Conservation (phyloP, 2,888 invertebrate genomes). For the Scaptomyza cyrtandrae region DNA sequence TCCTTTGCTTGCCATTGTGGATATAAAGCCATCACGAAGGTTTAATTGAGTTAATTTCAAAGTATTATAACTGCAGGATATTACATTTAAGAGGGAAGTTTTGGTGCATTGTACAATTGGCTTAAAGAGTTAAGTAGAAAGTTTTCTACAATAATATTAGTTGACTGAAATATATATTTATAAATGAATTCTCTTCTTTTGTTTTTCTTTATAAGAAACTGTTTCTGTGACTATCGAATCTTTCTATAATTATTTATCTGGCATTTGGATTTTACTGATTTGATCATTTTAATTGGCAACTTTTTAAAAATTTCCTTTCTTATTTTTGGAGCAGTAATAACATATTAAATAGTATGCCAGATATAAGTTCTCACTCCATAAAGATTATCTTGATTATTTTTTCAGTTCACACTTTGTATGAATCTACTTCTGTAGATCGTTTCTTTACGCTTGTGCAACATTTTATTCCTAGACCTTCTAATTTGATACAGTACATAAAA, state of each 20-base stretch:
- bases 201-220: no score
- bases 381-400: no score
- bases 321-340: no score
- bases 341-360: no score
- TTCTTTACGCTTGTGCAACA: background rate
- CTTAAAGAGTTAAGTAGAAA: background rate
- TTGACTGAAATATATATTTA: no score
- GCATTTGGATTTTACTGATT: no score
- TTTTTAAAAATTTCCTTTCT: no score
- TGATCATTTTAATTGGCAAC: no score
- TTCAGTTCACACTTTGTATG: background rate
- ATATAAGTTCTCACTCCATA: no score
- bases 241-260: no score
- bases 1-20: background rate
- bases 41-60: conserved; percentile 19
- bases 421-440: background rate
- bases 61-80: background rate
- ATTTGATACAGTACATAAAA: conserved; percentile 41
- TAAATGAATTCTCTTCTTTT: no score
- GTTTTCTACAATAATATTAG: background rate
- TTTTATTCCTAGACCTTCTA: background rate
- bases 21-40: conserved; percentile 27
- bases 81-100: background rate
- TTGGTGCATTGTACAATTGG: background rate
- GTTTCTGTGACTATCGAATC: no score